Evolutionary conservation across 2,888 invertebrate species (phyloP).

Genomic region (Branchinecta sandiegonensis): DNA sequence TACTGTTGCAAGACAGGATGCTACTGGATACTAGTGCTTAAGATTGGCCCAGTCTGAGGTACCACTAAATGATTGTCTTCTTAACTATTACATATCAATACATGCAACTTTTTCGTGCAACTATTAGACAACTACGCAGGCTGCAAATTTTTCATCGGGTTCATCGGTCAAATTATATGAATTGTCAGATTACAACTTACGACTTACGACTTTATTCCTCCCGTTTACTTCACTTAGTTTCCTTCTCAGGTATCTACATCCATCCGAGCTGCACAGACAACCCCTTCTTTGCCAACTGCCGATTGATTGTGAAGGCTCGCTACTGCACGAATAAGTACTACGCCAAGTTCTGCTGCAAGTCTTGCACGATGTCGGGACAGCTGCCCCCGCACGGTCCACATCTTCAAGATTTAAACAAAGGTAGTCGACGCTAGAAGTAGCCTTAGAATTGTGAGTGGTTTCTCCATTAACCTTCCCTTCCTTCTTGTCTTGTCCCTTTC

Average conservation of each 20-base stretch:
- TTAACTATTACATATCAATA: too few relatives aligned
- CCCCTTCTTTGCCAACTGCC: slow-evolving; percentile 74
- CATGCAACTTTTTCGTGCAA: too few relatives aligned
- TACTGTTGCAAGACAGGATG: too few relatives aligned
- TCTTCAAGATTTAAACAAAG: slow-evolving; percentile 31
- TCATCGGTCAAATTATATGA: too few relatives aligned
- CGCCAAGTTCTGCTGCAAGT: slow-evolving; percentile 75
- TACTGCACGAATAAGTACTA: slow-evolving; percentile 69
- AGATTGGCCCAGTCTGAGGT: too few relatives aligned
- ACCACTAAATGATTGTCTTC: too few relatives aligned
- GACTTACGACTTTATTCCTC: too few relatives aligned
- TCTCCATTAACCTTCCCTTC: background rate
- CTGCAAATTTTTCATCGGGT: too few relatives aligned
- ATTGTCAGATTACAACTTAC: too few relatives aligned
- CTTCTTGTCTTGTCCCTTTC: background rate
- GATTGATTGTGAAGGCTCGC: slow-evolving; percentile 63
- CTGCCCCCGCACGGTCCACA: slow-evolving; percentile 42
- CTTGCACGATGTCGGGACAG: slow-evolving; percentile 74
- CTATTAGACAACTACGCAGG: too few relatives aligned
- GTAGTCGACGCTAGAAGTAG: slow-evolving; percentile 21
- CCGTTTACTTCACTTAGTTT: too few relatives aligned
- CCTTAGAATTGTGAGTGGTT: slow-evolving; percentile 7
- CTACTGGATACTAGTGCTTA: too few relatives aligned
- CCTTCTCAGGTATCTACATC: slow-evolving; percentile 48
- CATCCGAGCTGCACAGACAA: slow-evolving; percentile 73